A percentile compares a stretch with the other conserved stretches of the same genome.
Conservation (phyloP, 2,888 invertebrate species). For the Notodonta ziczac region DNA sequence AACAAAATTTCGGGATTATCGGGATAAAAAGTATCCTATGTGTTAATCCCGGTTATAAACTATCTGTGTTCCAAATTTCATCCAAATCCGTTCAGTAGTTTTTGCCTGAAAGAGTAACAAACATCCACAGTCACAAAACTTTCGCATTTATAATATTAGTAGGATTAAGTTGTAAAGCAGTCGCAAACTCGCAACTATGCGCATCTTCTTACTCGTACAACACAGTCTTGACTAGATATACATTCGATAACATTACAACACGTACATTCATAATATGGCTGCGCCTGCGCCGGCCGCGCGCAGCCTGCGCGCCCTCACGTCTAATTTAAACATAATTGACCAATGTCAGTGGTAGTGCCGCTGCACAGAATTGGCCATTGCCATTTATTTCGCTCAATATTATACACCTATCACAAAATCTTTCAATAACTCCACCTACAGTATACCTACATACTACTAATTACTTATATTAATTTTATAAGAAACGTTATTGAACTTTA, state of each 20-base stretch:
- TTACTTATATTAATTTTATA: too few species aligned
- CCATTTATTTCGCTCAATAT: not conserved
- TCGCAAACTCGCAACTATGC: constrained; percentile 7
- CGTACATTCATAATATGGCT: constrained; percentile 10
- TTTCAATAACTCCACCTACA: not conserved
- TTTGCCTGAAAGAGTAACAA: too few species aligned
- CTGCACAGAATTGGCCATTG: constrained; percentile 13
- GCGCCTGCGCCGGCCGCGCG: constrained; percentile 27
- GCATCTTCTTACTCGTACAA: constrained; percentile 4
- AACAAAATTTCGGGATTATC: too few species aligned
- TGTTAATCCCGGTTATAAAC: too few species aligned
- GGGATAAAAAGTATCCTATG: too few species aligned
- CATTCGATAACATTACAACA: constrained; percentile 7
- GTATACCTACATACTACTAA: too few species aligned
- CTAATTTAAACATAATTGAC: constrained; percentile 39
- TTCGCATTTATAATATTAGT: too few species aligned
- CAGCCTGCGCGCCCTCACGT: constrained; percentile 27
- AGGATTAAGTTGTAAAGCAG: not conserved
- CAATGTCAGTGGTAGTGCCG: constrained; percentile 13
- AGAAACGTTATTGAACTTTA: too few species aligned
- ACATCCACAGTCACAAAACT: too few species aligned
- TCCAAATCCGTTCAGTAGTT: too few species aligned
- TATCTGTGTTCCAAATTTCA: too few species aligned
- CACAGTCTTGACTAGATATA: not conserved
- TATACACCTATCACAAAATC: not conserved